Percentiles rank a stretch among this genome's conserved stretches.
Conservation (phyloP, 2,797 vertebrate species). For the Sebastes itinus region DNA sequence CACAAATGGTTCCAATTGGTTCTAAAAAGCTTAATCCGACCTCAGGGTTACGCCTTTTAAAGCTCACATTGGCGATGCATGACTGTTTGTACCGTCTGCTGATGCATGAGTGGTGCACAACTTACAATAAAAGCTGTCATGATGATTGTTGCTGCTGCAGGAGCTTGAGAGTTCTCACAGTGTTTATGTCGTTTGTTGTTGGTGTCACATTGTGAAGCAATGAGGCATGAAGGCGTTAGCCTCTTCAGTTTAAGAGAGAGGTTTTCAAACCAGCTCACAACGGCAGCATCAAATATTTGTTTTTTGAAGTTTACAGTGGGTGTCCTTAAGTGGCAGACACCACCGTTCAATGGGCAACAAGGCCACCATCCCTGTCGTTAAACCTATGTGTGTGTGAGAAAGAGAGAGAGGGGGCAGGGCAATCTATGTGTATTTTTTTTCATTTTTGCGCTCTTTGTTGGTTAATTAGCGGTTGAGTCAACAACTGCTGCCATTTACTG, state of each 20-base stretch:
- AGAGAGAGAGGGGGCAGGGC: background rate
- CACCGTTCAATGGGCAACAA: background rate
- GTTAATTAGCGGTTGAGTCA: constrained; percentile 47
- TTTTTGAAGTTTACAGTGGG: background rate
- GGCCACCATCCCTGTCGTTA: too few relatives aligned
- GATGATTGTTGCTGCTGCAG: constrained; percentile 1
- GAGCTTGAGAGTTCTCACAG: constrained; percentile 4
- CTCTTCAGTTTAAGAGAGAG: constrained; percentile 9
- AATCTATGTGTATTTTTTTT: background rate
- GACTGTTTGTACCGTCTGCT: background rate
- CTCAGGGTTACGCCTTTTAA: background rate
- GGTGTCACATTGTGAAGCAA: constrained; percentile 18
- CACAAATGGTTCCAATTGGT: background rate
- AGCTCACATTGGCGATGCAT: background rate
- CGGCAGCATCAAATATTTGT: constrained; percentile 9
- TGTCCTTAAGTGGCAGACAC: background rate
- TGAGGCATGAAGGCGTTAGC: constrained; percentile 27
- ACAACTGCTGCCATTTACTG: constrained; percentile 27
- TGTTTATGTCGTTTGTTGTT: constrained; percentile 21
- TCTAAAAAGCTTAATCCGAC: background rate
- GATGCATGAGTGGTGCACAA: background rate
- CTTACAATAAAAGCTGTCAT: constrained; percentile 10
- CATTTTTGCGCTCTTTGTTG: background rate
- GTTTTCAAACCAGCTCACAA: constrained; percentile 15
- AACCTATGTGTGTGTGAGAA: background rate